phyloP scores from a whole-genome alignment of 2,888 invertebrate genomes.

The Incurvaria masculella region DNA sequence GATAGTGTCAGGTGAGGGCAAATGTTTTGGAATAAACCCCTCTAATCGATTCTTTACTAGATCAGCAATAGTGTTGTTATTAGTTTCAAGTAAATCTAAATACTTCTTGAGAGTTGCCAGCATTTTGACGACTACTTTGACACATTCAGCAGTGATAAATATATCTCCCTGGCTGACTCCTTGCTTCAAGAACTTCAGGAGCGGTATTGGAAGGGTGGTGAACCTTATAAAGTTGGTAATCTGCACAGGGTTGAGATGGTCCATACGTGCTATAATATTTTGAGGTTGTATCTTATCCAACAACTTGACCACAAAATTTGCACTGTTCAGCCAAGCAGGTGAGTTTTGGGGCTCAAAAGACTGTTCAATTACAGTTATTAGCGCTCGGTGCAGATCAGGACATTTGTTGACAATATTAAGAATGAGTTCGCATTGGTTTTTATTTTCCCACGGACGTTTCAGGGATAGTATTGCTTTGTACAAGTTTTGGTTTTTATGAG shows the following conservation, averaged over 20 bases:
- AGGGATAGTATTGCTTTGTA: conserved; percentile 62
- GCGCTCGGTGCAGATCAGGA: conserved; percentile 66
- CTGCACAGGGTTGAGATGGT: conserved; percentile 46
- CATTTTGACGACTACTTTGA: conserved; percentile 54
- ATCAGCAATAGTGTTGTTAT: conserved; percentile 27
- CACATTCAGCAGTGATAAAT: conserved; percentile 42
- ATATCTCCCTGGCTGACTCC: conserved; percentile 32
- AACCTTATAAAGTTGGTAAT: conserved; percentile 49
- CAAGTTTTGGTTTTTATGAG: conserved; percentile 58
- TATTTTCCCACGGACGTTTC: conserved; percentile 67
- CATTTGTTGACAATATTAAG: conserved; percentile 63
- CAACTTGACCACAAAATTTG: conserved; percentile 42
- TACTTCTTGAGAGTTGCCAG: conserved; percentile 49
- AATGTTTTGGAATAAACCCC: conserved; percentile 45
- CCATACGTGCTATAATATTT: conserved; percentile 43
- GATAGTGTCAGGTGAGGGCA: conserved; percentile 33
- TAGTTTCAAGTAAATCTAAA: conserved; percentile 47
- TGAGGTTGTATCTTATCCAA: conserved; percentile 44
- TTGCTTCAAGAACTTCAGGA: conserved; percentile 42
- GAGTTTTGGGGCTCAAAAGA: conserved; percentile 60
- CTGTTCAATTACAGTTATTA: conserved; percentile 57
- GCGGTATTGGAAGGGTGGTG: conserved; percentile 43
- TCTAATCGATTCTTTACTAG: conserved; percentile 34
- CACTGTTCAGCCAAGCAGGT: conserved; percentile 50
- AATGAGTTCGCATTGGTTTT: conserved; percentile 60